Conservation (phyloP, 2,797 vertebrate species). For the Enteromius anoplus region DNA sequence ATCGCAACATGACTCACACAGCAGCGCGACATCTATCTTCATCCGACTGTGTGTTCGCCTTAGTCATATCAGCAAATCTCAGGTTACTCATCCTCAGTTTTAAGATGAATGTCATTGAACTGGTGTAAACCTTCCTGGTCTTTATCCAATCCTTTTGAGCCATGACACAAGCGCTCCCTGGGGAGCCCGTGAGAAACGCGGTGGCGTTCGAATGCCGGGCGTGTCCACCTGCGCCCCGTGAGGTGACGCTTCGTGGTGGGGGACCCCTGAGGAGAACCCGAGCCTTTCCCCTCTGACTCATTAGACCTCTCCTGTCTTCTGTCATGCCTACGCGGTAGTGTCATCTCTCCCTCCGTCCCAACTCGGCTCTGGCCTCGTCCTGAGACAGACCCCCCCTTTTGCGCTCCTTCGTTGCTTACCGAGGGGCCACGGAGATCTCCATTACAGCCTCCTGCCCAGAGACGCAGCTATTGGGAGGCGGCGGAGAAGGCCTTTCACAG, state of each 20-base stretch:
- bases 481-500: conserved; percentile 81
- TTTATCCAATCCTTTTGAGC: conserved; percentile 37
- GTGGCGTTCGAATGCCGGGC: conserved; percentile 43
- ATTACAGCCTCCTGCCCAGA: conserved; percentile 74
- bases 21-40: conserved; percentile 11
- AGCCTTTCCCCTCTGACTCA: conserved; percentile 47
- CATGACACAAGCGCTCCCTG: conserved; percentile 8
- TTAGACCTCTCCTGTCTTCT: conserved; percentile 34
- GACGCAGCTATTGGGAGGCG: conserved; percentile 81
- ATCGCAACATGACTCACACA: not conserved
- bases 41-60: not conserved
- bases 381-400: conserved; percentile 59
- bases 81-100: conserved; percentile 39
- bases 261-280: conserved; percentile 48
- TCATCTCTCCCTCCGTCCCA: conserved; percentile 16
- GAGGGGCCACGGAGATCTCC: conserved; percentile 65
- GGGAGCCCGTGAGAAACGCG: conserved; percentile 40
- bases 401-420: conserved; percentile 58
- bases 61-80: conserved; percentile 39
- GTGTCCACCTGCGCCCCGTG: conserved; percentile 33
- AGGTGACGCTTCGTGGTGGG: conserved; percentile 33
- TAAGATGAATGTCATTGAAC: conserved; percentile 52
- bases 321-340: conserved; percentile 49
- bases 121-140: conserved; percentile 44
- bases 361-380: conserved; percentile 37